Conservation (phyloP, 2,888 invertebrate genomes). For the Drosophila lacicola region DNA sequence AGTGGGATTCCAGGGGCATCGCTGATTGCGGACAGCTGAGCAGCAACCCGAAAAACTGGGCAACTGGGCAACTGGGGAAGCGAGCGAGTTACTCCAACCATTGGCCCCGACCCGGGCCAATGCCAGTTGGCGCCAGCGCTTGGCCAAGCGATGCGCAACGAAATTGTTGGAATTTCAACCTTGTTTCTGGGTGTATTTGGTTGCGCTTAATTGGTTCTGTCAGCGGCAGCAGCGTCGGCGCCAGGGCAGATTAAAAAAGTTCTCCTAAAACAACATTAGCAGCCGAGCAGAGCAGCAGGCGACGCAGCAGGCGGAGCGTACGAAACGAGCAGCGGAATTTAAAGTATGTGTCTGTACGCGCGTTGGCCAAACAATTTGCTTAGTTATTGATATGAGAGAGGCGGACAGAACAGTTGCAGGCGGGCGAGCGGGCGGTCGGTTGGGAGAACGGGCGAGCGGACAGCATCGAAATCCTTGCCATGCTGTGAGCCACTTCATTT, state of each 20-base stretch:
- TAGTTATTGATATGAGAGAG: conserved; percentile 75
- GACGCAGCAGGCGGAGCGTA: conserved; percentile 21
- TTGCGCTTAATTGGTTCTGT: conserved; percentile 81
- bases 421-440: background rate
- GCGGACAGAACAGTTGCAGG: background rate
- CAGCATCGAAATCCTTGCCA: conserved; percentile 41
- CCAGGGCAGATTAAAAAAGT: conserved; percentile 77
- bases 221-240: conserved; percentile 63
- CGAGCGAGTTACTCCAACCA: conserved; percentile 23
- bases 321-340: conserved; percentile 57
- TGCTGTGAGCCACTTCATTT: conserved; percentile 76
- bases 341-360: conserved; percentile 71
- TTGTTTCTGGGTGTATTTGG: conserved; percentile 72
- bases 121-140: conserved; percentile 34
- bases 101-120: conserved; percentile 23
- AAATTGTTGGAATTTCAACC: conserved; percentile 80
- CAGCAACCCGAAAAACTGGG: conserved; percentile 34
- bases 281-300: conserved; percentile 35
- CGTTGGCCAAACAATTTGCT: conserved; percentile 76
- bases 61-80: conserved; percentile 17
- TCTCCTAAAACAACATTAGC: conserved; percentile 78
- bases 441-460: background rate
- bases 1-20: conserved; percentile 4
- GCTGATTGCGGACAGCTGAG: conserved; percentile 41
- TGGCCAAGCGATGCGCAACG: conserved; percentile 69